phyloP scores from a whole-genome alignment of 1,140 invertebrate genomes.

The Penaeus indicus region DNA sequence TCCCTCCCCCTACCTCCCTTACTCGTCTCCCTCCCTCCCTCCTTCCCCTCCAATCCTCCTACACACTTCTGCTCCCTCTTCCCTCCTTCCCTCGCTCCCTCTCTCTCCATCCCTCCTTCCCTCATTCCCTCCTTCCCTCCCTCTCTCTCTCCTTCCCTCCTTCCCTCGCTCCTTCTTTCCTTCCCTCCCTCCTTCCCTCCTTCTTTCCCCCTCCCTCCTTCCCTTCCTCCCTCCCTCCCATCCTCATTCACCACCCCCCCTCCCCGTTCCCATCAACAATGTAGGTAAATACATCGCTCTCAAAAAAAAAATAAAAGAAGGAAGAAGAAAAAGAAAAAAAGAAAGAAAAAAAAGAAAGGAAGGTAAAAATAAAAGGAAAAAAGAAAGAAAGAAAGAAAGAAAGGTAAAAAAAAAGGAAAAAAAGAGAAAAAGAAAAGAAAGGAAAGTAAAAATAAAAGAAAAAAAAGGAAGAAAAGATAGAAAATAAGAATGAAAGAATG shows the following conservation, averaged over 20 bases:
- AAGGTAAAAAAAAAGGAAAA: neutral
- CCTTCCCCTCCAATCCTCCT: neutral
- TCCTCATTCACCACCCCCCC: neutral
- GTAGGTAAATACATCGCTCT: neutral
- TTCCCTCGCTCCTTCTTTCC: neutral
- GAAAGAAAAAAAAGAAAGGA: neutral
- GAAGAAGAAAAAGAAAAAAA: neutral
- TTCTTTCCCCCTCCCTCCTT: neutral
- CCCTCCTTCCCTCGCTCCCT: neutral
- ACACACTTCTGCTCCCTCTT: neutral
- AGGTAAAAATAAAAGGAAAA: neutral
- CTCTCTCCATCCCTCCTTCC: conserved; percentile 44
- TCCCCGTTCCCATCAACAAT: neutral
- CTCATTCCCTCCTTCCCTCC: neutral
- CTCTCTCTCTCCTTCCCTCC: neutral
- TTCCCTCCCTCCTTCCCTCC: conserved; percentile 7
- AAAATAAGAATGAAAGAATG: neutral
- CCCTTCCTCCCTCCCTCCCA: neutral
- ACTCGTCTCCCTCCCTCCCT: neutral
- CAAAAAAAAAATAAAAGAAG: neutral
- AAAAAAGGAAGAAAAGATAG: neutral
- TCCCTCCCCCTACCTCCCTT: neutral
- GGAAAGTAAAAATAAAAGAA: neutral
- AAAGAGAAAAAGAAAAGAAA: neutral
- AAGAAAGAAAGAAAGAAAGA: neutral